These are phyloP conservation scores for Carlito syrichta DNA, from an alignment of 2,113 vertebrate species.

Conservation along the genomic window DNA sequence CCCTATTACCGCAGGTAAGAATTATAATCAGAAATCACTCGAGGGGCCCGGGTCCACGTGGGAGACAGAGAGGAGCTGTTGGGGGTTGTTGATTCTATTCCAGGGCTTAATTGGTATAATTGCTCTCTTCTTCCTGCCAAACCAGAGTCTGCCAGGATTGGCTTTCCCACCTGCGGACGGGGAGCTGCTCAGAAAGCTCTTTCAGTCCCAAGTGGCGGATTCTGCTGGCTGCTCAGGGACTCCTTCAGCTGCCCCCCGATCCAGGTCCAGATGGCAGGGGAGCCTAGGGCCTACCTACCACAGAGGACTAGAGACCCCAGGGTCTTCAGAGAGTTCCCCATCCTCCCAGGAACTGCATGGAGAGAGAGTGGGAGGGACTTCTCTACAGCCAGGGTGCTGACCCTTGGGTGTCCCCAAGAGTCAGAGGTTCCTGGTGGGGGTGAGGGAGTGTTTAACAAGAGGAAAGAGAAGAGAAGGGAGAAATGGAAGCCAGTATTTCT, in stretches of 20 bases:
- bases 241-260: neutral
- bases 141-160: constrained; percentile 52
- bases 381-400: neutral
- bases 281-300: neutral
- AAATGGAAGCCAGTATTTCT: neutral
- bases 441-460: neutral
- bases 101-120: constrained; percentile 83
- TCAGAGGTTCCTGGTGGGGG: neutral
- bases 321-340: neutral
- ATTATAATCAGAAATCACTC: constrained; percentile 82
- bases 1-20: constrained; percentile 85
- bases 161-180: constrained; percentile 63
- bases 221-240: neutral
- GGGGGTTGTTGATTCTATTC: constrained; percentile 75
- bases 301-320: no score
- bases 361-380: neutral
- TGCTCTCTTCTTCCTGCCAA: constrained; percentile 80
- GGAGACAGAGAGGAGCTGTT: constrained; percentile 77
- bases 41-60: constrained; percentile 76
- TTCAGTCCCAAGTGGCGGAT: neutral
- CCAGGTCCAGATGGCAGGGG: neutral
- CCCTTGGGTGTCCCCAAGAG: neutral
- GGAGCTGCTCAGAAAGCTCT: neutral
- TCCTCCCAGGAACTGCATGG: neutral
- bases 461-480: neutral